phyloP scores from a whole-genome alignment of 2,113 vertebrate genomes.

The Leiothrix lutea region DNA sequence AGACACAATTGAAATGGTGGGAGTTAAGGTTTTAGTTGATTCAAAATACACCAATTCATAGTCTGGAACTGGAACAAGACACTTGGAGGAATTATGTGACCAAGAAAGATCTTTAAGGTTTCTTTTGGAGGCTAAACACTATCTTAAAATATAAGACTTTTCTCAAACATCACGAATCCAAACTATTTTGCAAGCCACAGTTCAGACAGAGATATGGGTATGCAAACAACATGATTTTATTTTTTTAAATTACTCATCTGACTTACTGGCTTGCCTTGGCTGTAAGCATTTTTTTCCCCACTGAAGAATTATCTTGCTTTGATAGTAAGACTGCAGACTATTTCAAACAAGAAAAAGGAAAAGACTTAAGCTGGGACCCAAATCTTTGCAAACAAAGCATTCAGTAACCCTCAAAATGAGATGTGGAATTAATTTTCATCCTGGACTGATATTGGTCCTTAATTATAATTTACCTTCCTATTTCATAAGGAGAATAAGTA shows the following conservation, averaged over 20 bases:
- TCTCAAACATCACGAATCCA: not conserved
- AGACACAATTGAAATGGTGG: not conserved
- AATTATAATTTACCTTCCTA: not conserved
- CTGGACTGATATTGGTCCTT: not conserved
- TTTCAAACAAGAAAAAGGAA: not conserved
- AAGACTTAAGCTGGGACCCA: not conserved
- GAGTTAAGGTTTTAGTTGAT: not conserved
- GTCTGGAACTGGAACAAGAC: not conserved
- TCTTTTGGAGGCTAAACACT: not conserved
- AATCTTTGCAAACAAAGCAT: not conserved
- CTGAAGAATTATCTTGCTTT: not conserved
- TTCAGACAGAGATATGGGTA: not conserved
- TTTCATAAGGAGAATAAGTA: not conserved
- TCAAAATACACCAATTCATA: not conserved
- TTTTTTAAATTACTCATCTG: not conserved
- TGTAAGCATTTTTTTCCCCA: not conserved
- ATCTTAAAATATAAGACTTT: not conserved
- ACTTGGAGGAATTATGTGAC: not conserved
- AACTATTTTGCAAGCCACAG: not conserved
- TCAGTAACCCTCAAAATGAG: not conserved
- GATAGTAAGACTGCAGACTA: not conserved
- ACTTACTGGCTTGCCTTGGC: not conserved
- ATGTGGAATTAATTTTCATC: not conserved
- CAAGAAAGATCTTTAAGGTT: not conserved
- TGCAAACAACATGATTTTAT: not conserved